phyloP scores from a whole-genome alignment of 2,113 vertebrate genomes.

The Strix aluco region DNA sequence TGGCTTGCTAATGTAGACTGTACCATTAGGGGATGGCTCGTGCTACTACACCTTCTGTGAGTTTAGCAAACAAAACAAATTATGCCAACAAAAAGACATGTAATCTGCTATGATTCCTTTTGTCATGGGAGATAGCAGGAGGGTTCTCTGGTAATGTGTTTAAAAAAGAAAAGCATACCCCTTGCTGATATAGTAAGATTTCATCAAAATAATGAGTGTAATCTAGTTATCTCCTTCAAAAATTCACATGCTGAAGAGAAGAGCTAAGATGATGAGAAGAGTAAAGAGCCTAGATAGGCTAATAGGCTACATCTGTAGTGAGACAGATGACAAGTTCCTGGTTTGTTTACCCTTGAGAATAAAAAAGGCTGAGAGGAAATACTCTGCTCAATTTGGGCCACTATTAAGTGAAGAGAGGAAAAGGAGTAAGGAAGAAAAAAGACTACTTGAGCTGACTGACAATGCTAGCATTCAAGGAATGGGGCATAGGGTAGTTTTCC shows the following conservation, averaged over 20 bases:
- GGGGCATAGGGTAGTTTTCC: background rate
- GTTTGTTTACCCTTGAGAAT: background rate
- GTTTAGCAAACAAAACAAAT: background rate
- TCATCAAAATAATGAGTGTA: background rate
- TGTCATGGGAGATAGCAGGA: background rate
- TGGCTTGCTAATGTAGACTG: background rate
- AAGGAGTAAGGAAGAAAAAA: background rate
- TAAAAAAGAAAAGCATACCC: background rate
- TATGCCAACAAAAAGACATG: background rate
- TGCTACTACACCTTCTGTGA: background rate
- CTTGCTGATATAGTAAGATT: background rate
- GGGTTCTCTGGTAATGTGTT: background rate
- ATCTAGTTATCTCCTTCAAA: background rate
- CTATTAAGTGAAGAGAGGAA: background rate
- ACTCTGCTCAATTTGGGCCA: background rate
- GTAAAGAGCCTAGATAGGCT: background rate
- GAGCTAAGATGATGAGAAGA: background rate
- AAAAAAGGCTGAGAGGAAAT: background rate
- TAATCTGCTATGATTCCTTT: background rate
- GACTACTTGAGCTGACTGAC: background rate
- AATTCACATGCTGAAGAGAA: background rate
- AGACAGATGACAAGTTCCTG: background rate
- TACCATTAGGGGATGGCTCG: background rate
- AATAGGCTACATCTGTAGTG: background rate
- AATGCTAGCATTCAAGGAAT: background rate